Conservation (phyloP, 2,888 invertebrate genomes). For the Clitarchus hookeri region DNA sequence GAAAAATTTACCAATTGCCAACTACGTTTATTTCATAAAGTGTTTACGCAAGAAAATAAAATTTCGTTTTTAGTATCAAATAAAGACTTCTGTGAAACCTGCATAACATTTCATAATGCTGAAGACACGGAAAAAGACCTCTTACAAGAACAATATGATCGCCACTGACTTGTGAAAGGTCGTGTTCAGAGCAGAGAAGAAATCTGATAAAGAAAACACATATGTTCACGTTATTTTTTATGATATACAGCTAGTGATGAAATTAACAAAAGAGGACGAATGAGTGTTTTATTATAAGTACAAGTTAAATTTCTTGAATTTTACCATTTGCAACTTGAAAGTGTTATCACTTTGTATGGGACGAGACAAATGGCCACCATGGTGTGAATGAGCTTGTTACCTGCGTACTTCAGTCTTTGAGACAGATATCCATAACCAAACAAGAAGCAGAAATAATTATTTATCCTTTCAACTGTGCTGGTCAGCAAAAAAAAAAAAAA, state of each 20-base stretch:
- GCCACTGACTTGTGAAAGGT: too few species aligned
- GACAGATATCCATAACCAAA: neutral
- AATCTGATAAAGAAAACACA: neutral
- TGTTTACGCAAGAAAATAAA: neutral
- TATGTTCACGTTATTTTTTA: neutral
- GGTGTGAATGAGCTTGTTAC: neutral
- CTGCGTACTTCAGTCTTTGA: neutral
- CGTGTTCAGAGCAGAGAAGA: neutral
- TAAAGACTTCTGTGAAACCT: neutral
- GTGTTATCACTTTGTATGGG: neutral
- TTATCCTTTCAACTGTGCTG: neutral
- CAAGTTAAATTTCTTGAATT: neutral
- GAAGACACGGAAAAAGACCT: neutral
- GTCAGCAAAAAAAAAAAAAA: neutral
- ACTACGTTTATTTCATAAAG: neutral
- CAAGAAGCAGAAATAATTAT: neutral
- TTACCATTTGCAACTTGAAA: neutral
- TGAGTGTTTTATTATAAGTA: neutral
- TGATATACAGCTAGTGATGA: neutral
- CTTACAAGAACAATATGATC: neutral
- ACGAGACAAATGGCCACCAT: neutral
- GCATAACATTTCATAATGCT: neutral
- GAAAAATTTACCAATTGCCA: neutral
- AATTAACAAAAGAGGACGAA: neutral
- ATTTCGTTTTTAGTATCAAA: neutral